Base-by-base conservation (phyloP, 2,888 invertebrate species). In the Dione juno region DNA sequence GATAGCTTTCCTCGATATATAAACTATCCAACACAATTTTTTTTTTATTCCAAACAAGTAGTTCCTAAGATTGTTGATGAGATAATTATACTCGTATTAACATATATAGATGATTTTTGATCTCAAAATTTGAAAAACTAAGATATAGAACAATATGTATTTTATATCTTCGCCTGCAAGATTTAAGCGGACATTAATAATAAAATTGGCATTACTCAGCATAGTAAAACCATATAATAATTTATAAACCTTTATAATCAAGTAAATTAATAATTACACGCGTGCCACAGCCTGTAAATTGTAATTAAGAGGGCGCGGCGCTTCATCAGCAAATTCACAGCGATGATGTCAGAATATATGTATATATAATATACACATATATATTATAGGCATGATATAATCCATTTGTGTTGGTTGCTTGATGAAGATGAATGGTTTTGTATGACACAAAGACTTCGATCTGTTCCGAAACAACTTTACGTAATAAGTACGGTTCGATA, bases 301-400 rank as follows among this genome's bases (percentile, higher is more conserved):
- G 28, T 61, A 61, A 61, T 61, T 61, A 61, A 61, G 61, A 61
- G 45, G 61, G 67, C 37, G 61, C 59, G 67, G 28, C 59, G 61
- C 28, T 67, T 19, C 59, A 61, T 61, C 61, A 61, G 43, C 52
- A 64, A 64, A 64, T 53, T 61, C 41, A 67, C 41, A 11, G 16
- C 41, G 28, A 61, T 67, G 59, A 67, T 59, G 67, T 53, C 59
- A 67, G 52, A 52, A 40, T n/a, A 59, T 67, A 50, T 28, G 61
- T 3, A 61, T 58, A 59, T 37, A 35, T 37, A 41, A 13, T 19
- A 48, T 9, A n/a, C 11, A 45, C 9, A 63, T 13, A 43, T 48
- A 63, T 63, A 63, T 21, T 59, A 59, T 43, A 59, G n/a, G n/a
- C 28, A 37, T 19, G 50, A 64, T 64, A 40, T 64, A 52, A 52